Base-by-base conservation (phyloP, 2,888 invertebrate genomes). In the Acanthococcus lagerstroemiae region DNA sequence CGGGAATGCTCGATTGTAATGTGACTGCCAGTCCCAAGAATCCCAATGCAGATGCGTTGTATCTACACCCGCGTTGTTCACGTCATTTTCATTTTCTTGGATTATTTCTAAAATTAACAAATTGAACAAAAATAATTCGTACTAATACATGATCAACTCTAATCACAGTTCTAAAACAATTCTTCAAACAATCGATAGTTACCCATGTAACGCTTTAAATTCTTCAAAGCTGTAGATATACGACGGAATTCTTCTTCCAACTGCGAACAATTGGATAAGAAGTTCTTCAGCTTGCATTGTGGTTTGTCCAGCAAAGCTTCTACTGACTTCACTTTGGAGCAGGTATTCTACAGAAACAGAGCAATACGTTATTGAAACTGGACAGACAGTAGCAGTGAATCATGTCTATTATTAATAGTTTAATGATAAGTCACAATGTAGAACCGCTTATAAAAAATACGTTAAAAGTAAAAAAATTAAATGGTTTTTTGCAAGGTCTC, bases 131-230 rank as follows among this genome's bases (percentile, higher is more conserved):
- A n/a, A n/a, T n/a, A n/a, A n/a, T n/a, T n/a, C n/a, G n/a, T n/a
- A n/a, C 4, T 55, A 27, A 17, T 26, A 55, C 15, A 27, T 55
- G 4, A 6, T 24, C 15, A 27, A 55, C 19, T 25, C 7, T 22
- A 55, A 7, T 54, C 54, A 7, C 21, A 7, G 25, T 6, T 54
- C 5, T 12, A 7, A n/a, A 17, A 12, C 17, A 54, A 24, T 54
- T 21, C 15, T 6, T n/a, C 30, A 22, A 44, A 58, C 12, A 44
- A 58, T 27, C 46, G 24, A 9, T 55, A 70, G 72, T 73, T 75
- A 89, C 90, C 90, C 73, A 86, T 89, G 74, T 90, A 95, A 74
- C 86, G 84, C 72, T 87, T 84, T 55, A 95, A 82, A 76, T 92
- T 91, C 72, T 87, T 85, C 76, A 93, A 83, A 60, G 95, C 95